These are phyloP conservation scores for Poecilia velifera DNA, from an alignment of 2,797 vertebrate species.

Conservation along the genomic window DNA sequence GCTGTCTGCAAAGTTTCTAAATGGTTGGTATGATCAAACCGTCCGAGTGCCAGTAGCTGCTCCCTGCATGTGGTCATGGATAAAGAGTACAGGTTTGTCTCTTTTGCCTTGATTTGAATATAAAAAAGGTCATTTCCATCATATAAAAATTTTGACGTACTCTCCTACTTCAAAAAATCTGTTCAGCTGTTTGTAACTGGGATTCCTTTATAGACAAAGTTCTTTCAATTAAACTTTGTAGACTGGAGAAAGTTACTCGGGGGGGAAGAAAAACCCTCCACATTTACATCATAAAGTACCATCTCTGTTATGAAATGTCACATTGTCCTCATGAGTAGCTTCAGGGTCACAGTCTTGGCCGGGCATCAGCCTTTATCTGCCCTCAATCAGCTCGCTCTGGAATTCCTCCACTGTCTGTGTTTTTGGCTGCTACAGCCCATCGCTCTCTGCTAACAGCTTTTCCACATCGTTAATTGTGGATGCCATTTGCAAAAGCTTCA, in stretches of 20 bases:
- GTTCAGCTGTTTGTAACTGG: constrained; percentile 16
- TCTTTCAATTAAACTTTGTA: not conserved
- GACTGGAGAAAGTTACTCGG: not conserved
- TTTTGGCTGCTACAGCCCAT: constrained; percentile 64
- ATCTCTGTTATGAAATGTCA: constrained; percentile 32
- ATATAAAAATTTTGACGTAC: constrained; percentile 12
- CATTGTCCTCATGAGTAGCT: constrained; percentile 36
- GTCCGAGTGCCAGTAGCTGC: constrained; percentile 13
- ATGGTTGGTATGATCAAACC: constrained; percentile 3
- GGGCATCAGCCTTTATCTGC: constrained; percentile 49
- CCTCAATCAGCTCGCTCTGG: constrained; percentile 41
- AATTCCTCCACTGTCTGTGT: constrained; percentile 50
- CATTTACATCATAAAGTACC: constrained; percentile 4
- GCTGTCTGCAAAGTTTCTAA: constrained; percentile 21
- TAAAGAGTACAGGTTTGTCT: constrained; percentile 25
- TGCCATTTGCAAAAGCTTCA: constrained; percentile 66
- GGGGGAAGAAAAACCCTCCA: no score
- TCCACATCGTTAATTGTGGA: constrained; percentile 68
- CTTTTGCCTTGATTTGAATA: constrained; percentile 10
- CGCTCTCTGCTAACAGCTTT: constrained; percentile 74
- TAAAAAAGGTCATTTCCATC: not conserved
- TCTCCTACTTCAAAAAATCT: constrained; percentile 21
- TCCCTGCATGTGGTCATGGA: constrained; percentile 14
- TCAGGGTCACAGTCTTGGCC: constrained; percentile 62
- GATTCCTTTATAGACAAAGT: constrained; percentile 1